phyloP scores from a whole-genome alignment of 2,888 invertebrate genomes.

The Ganaspis brasiliensis region DNA sequence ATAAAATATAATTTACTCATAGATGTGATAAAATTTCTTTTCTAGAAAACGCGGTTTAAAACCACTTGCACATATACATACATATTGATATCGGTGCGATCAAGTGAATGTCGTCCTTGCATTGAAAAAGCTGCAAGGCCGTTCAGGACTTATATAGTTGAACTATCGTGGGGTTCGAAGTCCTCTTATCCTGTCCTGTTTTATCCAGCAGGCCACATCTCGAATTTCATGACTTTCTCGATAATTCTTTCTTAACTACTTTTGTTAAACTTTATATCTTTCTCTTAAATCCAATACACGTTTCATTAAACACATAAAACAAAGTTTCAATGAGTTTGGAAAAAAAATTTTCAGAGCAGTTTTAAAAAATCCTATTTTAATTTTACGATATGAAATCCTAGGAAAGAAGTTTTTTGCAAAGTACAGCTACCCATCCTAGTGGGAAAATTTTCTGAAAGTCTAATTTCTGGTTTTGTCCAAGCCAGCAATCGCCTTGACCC shows the following conservation, averaged over 20 bases:
- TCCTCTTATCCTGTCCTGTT: constrained; percentile 34
- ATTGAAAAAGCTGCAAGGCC: constrained; percentile 74
- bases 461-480: too few relatives aligned
- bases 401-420: too few relatives aligned
- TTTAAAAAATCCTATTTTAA: too few relatives aligned
- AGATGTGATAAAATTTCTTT: neutral
- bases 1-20: neutral
- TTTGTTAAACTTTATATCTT: too few relatives aligned
- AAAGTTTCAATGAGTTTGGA: too few relatives aligned
- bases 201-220: neutral
- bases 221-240: constrained; percentile 3
- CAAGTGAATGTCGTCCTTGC: constrained; percentile 70
- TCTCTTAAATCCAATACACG: too few relatives aligned
- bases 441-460: too few relatives aligned
- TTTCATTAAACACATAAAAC: too few relatives aligned
- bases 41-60: constrained; percentile 19
- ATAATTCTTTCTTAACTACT: neutral
- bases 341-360: too few relatives aligned
- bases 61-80: neutral
- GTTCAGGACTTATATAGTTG: constrained; percentile 67
- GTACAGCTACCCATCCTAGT: too few relatives aligned
- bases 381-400: too few relatives aligned
- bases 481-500: too few relatives aligned
- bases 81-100: constrained; percentile 42
- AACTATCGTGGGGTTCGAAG: constrained; percentile 49